Percentiles rank a stretch among this genome's conserved stretches.
Conservation (phyloP, 2,888 invertebrate species). For the Netelia virgata region DNA sequence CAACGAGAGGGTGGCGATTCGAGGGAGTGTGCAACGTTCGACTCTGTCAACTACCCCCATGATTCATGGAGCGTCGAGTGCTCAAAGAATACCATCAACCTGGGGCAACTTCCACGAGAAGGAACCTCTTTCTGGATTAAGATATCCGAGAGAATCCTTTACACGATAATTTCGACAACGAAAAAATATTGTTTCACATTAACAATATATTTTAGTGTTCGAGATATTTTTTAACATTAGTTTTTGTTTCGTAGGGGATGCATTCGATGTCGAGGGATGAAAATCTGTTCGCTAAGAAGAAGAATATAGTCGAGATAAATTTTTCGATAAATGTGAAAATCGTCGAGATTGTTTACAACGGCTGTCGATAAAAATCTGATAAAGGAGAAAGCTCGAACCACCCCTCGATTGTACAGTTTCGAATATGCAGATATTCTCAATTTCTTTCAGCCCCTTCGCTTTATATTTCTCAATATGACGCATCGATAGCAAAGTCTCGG, state of each 20-base stretch:
- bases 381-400: slow-evolving; percentile 14
- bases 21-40: slow-evolving; percentile 56
- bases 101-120: slow-evolving; percentile 54
- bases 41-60: slow-evolving; percentile 68
- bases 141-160: slow-evolving; percentile 10
- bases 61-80: slow-evolving; percentile 68
- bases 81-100: slow-evolving; percentile 58
- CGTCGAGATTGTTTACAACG: slow-evolving; percentile 15
- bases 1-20: slow-evolving; percentile 37
- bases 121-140: slow-evolving; percentile 43
- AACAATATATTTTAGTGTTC: background rate
- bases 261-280: background rate
- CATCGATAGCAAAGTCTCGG: slow-evolving; percentile 53
- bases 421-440: slow-evolving; percentile 4
- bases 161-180: background rate
- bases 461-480: slow-evolving; percentile 65
- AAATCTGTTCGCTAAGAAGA: background rate
- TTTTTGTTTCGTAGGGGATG: background rate
- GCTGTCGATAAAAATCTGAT: slow-evolving; percentile 49
- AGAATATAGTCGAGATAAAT: background rate
- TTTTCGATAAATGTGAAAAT: slow-evolving; percentile 16
- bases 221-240: background rate
- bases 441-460: slow-evolving; percentile 30
- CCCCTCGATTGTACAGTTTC: background rate
- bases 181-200: background rate